A percentile compares a stretch with the other conserved stretches of the same genome.
Conservation (phyloP, 2,797 vertebrate genomes). For the Artibeus lituratus region DNA sequence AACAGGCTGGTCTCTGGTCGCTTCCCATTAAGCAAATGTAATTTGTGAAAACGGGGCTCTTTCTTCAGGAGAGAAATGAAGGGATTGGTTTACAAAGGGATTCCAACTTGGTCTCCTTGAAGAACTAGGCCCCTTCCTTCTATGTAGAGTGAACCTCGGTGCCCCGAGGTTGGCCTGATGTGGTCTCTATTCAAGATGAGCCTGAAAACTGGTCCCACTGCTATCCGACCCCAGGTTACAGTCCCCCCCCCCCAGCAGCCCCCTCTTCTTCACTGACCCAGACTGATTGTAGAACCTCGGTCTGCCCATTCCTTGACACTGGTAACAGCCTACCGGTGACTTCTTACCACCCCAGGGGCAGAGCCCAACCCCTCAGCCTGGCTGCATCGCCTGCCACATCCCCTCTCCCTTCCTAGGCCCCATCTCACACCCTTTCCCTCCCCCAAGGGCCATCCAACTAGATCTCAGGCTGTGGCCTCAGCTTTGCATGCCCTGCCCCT, state of each 20-base stretch:
- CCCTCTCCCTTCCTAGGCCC: neutral
- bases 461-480: neutral
- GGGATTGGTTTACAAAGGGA: neutral
- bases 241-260: too few relatives aligned
- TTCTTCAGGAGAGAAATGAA: neutral
- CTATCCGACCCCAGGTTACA: neutral
- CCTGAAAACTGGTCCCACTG: neutral
- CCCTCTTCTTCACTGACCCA: neutral
- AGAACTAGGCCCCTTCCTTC: neutral
- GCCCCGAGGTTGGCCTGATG: neutral
- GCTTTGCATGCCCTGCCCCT: neutral
- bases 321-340: neutral
- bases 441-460: neutral
- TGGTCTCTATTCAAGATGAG: neutral
- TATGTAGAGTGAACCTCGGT: neutral
- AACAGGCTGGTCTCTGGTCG: constrained; percentile 35
- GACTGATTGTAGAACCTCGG: neutral
- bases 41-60: constrained; percentile 17
- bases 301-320: neutral
- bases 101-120: neutral
- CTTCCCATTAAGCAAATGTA: constrained; percentile 33
- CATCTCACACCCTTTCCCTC: neutral
- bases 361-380: neutral
- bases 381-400: neutral
- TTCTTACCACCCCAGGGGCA: neutral